These are phyloP conservation scores for Pegea sp. DNA, from an alignment of 23 tunicate genomes.

Conservation along the genomic window DNA sequence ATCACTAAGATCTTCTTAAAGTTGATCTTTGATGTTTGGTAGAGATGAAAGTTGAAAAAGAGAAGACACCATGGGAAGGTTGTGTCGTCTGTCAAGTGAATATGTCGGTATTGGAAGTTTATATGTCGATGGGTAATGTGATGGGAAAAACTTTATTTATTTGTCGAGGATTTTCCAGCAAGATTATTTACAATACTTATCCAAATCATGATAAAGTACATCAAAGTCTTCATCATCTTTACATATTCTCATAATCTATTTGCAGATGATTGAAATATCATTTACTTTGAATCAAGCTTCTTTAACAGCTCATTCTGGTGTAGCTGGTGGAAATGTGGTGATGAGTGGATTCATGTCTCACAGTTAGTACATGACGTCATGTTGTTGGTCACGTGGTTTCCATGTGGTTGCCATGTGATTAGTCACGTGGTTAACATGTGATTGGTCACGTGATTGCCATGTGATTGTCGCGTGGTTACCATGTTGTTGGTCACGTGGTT, in stretches of 20 bases:
- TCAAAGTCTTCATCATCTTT: background rate
- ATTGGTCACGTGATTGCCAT: too few relatives aligned
- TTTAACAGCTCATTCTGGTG: background rate
- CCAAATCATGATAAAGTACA: conserved; percentile 56
- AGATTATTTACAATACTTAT: conserved; percentile 16
- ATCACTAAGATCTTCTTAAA: too few relatives aligned
- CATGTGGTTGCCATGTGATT: too few relatives aligned
- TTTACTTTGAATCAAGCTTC: background rate
- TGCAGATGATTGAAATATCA: background rate
- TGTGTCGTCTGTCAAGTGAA: conserved; percentile 21
- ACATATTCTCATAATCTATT: background rate
- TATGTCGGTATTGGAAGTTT: conserved; percentile 55
- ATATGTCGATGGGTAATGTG: conserved; percentile 90
- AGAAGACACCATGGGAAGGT: conserved; percentile 27
- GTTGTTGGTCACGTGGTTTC: too few relatives aligned
- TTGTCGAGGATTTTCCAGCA: conserved; percentile 30
- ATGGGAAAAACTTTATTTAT: conserved; percentile 87
- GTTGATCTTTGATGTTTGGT: too few relatives aligned
- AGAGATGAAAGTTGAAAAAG: too few relatives aligned
- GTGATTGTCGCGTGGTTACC: too few relatives aligned
- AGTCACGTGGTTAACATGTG: too few relatives aligned
- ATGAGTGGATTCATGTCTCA: background rate
- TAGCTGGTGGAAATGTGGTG: conserved; percentile 1
- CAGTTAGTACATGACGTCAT: background rate
- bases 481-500: too few relatives aligned